Conservation (phyloP, 2,113 vertebrate genomes). For the Upupa epops region DNA sequence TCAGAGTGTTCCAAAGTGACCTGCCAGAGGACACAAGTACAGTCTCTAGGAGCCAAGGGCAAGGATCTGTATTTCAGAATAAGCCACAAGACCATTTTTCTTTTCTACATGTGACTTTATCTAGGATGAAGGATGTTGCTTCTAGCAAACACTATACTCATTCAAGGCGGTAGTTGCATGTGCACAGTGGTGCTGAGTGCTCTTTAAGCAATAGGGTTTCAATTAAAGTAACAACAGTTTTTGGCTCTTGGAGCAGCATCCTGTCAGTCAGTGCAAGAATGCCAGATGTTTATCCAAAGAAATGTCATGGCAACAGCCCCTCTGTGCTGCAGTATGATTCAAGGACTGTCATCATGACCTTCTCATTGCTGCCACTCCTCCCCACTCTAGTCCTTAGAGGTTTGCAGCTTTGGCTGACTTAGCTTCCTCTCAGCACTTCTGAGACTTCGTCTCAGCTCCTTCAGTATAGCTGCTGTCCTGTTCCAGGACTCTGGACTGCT, state of each 20-base stretch:
- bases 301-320: conserved; percentile 12
- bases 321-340: not conserved
- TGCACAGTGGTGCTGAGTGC: not conserved
- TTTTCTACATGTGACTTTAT: not conserved
- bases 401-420: not conserved
- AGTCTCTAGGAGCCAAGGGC: not conserved
- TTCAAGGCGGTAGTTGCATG: not conserved
- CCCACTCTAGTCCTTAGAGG: not conserved
- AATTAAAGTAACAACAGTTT: not conserved
- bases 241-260: not conserved
- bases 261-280: not conserved
- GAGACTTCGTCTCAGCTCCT: not conserved
- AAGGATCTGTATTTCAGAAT: not conserved
- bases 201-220: conserved; percentile 12
- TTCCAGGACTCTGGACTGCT: not conserved
- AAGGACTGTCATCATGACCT: not conserved
- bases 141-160: not conserved
- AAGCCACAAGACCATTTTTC: not conserved
- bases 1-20: not conserved
- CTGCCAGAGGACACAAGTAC: not conserved
- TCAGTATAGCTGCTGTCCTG: not conserved
- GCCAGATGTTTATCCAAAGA: conserved; percentile 29
- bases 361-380: conserved; percentile 5
- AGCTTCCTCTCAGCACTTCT: not conserved
- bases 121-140: not conserved